Evolutionary conservation across 2,797 vertebrate genomes (phyloP).

Genomic region (Adelosebastes latens): DNA sequence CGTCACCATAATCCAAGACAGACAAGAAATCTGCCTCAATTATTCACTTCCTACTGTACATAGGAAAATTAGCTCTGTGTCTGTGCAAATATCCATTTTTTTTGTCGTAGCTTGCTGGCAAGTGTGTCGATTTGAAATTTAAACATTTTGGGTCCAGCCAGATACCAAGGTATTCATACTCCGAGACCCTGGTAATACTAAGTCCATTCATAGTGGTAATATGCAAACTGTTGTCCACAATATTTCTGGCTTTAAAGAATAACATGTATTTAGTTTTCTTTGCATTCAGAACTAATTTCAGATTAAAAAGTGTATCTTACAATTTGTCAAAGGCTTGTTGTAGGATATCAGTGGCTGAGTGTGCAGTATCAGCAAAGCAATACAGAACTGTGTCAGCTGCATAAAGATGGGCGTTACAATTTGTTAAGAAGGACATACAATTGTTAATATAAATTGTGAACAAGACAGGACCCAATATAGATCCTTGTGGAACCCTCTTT

Average conservation of each 20-base stretch:
- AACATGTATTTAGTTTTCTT: not conserved
- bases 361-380: not conserved
- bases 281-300: not conserved
- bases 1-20: no score
- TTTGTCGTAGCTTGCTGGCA: no score
- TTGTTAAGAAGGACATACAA: not conserved
- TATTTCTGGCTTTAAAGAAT: not conserved
- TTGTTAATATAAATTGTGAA: not conserved
- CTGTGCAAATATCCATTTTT: no score
- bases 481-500: not conserved
- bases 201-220: not conserved
- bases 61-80: no score
- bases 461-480: not conserved
- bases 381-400: not conserved
- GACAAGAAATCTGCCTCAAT: no score
- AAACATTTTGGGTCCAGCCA: not conserved
- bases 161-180: not conserved
- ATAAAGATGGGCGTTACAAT: not conserved
- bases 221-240: not conserved
- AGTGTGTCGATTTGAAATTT: not conserved
- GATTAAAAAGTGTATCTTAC: not conserved
- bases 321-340: not conserved
- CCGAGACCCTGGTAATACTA: not conserved
- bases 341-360: not conserved
- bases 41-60: no score